A percentile compares a stretch with the other conserved stretches of the same genome.
These are phyloP conservation scores for Holacanthus passer DNA, from an alignment of 2,113 vertebrate genomes.

Conservation along the genomic window DNA sequence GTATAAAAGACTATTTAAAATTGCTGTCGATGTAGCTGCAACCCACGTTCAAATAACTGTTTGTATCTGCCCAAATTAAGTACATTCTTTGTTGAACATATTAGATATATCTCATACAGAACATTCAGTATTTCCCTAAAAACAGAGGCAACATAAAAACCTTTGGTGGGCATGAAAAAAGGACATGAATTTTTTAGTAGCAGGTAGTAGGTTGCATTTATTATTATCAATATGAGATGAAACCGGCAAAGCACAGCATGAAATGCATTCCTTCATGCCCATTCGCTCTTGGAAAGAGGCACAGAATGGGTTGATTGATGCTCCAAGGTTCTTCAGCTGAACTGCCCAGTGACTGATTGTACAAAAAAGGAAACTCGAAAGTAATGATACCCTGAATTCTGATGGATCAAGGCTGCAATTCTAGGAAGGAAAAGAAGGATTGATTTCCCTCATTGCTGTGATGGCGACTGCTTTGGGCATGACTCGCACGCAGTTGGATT, in stretches of 20 bases:
- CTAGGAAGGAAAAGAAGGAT: no score
- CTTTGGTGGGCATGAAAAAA: accelerated
- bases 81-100: constrained; percentile 38
- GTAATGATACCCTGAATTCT: neutral
- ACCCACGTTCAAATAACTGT: no score
- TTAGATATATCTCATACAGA: constrained; percentile 8
- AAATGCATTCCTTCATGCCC: neutral
- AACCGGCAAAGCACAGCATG: no score
- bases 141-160: constrained; percentile 8
- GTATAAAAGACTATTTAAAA: constrained; percentile 6
- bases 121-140: constrained; percentile 47
- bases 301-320: neutral
- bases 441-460: neutral
- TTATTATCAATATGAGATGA: no score
- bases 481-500: neutral
- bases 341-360: neutral
- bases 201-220: no score
- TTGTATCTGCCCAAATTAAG: neutral
- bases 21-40: neutral
- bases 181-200: no score
- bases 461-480: neutral
- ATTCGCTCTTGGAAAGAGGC: neutral
- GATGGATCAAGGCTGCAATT: neutral
- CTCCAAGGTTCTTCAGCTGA: neutral
- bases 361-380: neutral